A percentile compares a stretch with the other conserved stretches of the same genome.
Conservation (phyloP, 2,113 vertebrate species). For the Coturnix japonica region DNA sequence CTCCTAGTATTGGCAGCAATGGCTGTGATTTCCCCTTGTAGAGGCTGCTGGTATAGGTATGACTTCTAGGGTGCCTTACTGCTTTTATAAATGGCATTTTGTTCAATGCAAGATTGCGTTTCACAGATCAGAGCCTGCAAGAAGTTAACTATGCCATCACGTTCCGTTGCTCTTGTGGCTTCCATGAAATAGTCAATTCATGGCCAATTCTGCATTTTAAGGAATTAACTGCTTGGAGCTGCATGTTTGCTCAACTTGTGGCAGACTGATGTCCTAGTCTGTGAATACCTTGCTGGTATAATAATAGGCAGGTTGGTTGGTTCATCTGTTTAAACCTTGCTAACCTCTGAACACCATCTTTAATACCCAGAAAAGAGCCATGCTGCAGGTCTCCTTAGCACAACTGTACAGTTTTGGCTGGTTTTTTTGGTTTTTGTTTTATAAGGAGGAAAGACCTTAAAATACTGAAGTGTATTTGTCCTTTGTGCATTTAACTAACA, state of each 20-base stretch:
- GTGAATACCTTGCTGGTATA: not conserved
- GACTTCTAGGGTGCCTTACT: not conserved
- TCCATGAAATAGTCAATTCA: not conserved
- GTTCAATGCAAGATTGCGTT: not conserved
- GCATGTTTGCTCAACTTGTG: not conserved
- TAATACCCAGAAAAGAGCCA: not conserved
- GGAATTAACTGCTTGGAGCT: not conserved
- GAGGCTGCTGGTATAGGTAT: not conserved
- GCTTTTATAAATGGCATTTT: not conserved
- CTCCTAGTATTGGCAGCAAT: not conserved
- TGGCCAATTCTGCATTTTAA: fast-evolving
- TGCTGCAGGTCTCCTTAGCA: not conserved
- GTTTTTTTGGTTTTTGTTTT: not conserved
- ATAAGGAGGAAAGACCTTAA: not conserved
- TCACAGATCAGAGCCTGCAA: not conserved
- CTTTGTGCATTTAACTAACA: not conserved
- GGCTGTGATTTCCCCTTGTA: not conserved
- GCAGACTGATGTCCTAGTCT: not conserved
- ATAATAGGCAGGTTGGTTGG: not conserved
- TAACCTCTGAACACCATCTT: not conserved
- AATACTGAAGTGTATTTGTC: not conserved
- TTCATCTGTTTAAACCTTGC: not conserved
- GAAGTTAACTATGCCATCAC: not conserved
- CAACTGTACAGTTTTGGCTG: not conserved
- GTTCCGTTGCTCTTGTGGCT: not conserved